These are phyloP conservation scores for Pyrgus malvae DNA, from an alignment of 2,888 invertebrate species.

Conservation along the genomic window DNA sequence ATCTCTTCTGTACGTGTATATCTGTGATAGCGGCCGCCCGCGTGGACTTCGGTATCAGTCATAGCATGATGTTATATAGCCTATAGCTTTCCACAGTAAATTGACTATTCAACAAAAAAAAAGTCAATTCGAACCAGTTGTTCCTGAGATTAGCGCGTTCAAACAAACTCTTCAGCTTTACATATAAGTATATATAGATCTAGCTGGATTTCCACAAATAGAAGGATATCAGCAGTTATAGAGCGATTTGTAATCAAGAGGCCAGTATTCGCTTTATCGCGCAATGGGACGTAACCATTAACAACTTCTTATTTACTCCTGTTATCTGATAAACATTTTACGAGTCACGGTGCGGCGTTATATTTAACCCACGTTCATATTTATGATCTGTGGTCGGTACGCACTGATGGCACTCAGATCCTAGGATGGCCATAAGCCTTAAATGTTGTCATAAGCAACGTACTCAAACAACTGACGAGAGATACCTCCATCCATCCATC, in stretches of 20 bases:
- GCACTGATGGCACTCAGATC: not conserved
- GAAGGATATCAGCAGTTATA: not conserved
- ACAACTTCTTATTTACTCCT: slow-evolving; percentile 44
- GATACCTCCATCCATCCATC: too few relatives aligned
- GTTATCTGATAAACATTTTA: slow-evolving; percentile 51
- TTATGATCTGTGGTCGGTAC: slow-evolving; percentile 41
- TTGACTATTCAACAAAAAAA: too few relatives aligned
- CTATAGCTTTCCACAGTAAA: too few relatives aligned
- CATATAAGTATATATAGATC: not conserved
- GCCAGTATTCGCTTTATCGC: slow-evolving; percentile 35
- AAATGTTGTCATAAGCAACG: too few relatives aligned
- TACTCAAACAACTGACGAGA: too few relatives aligned
- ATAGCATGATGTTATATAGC: too few relatives aligned
- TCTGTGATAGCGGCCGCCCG: too few relatives aligned
- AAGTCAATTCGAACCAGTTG: too few relatives aligned
- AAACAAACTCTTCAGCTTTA: not conserved
- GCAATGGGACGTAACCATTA: slow-evolving; percentile 42
- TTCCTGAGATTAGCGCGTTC: too few relatives aligned
- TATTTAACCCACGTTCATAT: slow-evolving; percentile 47
- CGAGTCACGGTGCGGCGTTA: slow-evolving; percentile 55
- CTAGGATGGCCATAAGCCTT: too few relatives aligned
- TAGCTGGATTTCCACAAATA: not conserved
- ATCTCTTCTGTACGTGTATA: too few relatives aligned
- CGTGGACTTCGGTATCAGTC: too few relatives aligned
- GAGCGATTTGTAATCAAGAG: not conserved